phyloP scores from a whole-genome alignment of 2,888 invertebrate genomes.

The Nymphalis urticae region DNA sequence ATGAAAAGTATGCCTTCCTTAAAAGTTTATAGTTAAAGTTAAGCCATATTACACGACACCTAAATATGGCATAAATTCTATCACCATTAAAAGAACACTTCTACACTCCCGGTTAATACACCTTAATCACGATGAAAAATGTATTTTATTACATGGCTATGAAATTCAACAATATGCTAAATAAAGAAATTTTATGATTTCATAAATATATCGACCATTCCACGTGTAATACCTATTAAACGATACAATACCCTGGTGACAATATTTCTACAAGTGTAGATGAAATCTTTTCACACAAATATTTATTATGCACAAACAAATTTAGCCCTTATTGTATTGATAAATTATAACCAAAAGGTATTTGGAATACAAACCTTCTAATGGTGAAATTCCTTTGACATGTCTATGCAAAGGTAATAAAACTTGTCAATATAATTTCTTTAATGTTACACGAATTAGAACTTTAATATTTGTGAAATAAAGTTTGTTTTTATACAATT shows the following conservation, averaged over 20 bases:
- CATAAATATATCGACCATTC: not conserved
- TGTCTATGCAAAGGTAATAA: conserved; percentile 22
- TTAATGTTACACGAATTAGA: not conserved
- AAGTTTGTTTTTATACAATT: not conserved
- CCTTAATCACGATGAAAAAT: not conserved
- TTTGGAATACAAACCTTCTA: conserved; percentile 11
- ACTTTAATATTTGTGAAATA: not conserved
- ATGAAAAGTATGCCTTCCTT: no score
- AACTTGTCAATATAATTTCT: conserved; percentile 11
- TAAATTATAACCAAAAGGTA: conserved; percentile 6
- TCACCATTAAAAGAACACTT: no score
- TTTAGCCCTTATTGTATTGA: conserved; percentile 7
- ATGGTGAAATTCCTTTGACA: conserved; percentile 25
- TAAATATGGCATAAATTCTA: no score
- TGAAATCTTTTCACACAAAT: conserved; percentile 15
- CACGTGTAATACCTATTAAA: conserved; percentile 7
- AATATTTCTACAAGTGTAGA: conserved; percentile 4
- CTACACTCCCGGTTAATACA: not conserved
- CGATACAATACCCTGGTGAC: not conserved
- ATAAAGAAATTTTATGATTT: not conserved
- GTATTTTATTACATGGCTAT: not conserved
- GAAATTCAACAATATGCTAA: not conserved
- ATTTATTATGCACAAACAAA: not conserved
- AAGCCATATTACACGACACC: no score
- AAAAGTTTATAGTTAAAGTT: no score